Percentiles rank a stretch among this genome's conserved stretches.
These are phyloP conservation scores for Corapipo altera DNA, from an alignment of 2,113 vertebrate genomes.

Conservation along the genomic window DNA sequence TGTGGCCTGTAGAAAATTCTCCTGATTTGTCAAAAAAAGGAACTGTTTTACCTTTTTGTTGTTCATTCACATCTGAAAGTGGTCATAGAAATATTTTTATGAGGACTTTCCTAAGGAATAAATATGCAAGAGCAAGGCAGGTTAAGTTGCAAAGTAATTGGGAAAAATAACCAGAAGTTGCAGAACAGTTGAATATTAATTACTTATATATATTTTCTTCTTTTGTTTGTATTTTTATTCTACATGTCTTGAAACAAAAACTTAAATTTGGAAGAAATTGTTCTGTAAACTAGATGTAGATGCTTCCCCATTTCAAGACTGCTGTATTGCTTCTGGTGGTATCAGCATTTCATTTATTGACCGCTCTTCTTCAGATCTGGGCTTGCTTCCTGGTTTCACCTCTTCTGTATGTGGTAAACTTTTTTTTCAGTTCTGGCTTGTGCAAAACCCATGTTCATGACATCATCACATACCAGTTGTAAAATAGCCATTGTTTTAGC, in stretches of 20 bases:
- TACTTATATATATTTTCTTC: not conserved
- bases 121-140: not conserved
- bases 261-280: not conserved
- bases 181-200: not conserved
- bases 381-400: not conserved
- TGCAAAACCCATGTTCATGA: not conserved
- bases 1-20: not conserved
- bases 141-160: not conserved
- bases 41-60: fast-evolving
- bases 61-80: not conserved
- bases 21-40: not conserved
- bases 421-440: not conserved
- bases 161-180: not conserved
- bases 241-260: not conserved
- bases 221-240: not conserved
- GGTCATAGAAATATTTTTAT: not conserved
- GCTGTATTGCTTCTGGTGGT: not conserved
- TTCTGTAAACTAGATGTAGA: not conserved
- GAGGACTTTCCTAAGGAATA: not conserved
- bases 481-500: not conserved
- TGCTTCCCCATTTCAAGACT: not conserved
- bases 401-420: not conserved
- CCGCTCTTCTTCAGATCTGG: not conserved
- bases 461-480: not conserved
- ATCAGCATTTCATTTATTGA: not conserved